Percentiles rank a stretch among this genome's conserved stretches.
Evolutionary conservation across 2,113 vertebrate species (phyloP).

Genomic region (Eudyptes chrysolophus): DNA sequence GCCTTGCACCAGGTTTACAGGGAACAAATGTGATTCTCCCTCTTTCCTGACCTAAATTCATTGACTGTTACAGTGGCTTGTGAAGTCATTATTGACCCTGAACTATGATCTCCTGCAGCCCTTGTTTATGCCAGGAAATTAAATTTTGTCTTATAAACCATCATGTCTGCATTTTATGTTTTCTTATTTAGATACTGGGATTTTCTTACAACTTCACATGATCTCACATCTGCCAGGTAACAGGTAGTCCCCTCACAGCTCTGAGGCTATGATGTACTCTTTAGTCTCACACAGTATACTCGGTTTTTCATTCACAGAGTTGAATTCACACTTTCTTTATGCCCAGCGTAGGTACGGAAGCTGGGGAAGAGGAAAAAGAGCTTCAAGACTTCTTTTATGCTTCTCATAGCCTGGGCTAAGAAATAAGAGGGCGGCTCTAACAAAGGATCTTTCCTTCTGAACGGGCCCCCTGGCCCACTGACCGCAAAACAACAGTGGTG

Average conservation of each 20-base stretch:
- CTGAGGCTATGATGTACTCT: background rate
- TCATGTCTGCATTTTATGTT: background rate
- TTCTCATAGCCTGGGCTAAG: background rate
- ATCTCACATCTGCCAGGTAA: background rate
- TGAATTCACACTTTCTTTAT: background rate
- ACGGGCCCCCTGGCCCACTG: accelerated
- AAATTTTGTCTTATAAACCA: background rate
- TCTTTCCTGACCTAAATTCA: background rate
- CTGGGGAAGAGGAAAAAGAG: background rate
- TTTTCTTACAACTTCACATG: background rate
- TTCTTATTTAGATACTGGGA: background rate
- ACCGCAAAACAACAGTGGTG: accelerated
- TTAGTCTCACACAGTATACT: background rate
- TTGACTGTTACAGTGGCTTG: background rate
- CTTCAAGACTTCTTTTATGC: background rate
- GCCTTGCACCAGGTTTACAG: background rate
- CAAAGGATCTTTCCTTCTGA: background rate
- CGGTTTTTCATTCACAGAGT: background rate
- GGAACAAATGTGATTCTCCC: background rate
- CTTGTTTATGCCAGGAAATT: background rate
- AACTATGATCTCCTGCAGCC: slow-evolving; percentile 14
- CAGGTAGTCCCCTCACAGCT: background rate
- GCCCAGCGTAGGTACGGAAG: background rate
- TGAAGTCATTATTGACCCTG: slow-evolving; percentile 45
- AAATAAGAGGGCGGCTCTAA: background rate